Base-by-base conservation (phyloP, 2,113 vertebrate genomes). In the Hemiscyllium ocellatum region DNA sequence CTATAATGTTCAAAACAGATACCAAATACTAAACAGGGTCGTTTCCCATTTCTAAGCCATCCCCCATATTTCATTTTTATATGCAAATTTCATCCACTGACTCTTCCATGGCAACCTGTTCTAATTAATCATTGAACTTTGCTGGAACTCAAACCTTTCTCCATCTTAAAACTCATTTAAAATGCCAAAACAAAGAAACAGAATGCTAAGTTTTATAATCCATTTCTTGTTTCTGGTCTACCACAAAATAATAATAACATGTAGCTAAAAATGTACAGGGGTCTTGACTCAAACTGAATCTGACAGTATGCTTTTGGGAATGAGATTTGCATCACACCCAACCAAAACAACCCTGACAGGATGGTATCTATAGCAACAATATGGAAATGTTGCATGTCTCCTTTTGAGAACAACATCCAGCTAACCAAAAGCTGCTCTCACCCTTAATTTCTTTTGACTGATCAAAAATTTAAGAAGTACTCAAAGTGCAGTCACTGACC, bases 351-450 rank as follows among this genome's bases (percentile, higher is more conserved):
- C 96, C 96, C 97, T 96, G 96, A 97, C 97, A 98, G 96, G 97
- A 96, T 0, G 5, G 98, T 99, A 98, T 96, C 98, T 97, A 98
- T 98, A 98, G 97, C 98, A 97, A 99, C 98, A 13, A 96, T 72
- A 76, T 95, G 94, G 94, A 95, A 95, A 95, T 70, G 37, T 50
- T 8, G 42, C 4, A 2, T 72, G 68, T 72, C 94, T 72, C 93
- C 72, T 65, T 69, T 22, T 33, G 65, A n/a, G 89, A 93, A 65
- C 89, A 66, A 50, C 94, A 72, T 17, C 7, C 42, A 72, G 68
- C 69, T 47, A 24, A 47, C 94, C 91, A 47, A 70, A 72, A 72
- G 13, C 42, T 47, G 4, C 69, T 72, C 94, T 95, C 37, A 33
- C 42, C 42, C 94, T 72, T 70, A 50, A 72, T 26, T 70, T 72